These are phyloP conservation scores for Falco rusticolus DNA, from an alignment of 2,797 vertebrate species.

Conservation along the genomic window DNA sequence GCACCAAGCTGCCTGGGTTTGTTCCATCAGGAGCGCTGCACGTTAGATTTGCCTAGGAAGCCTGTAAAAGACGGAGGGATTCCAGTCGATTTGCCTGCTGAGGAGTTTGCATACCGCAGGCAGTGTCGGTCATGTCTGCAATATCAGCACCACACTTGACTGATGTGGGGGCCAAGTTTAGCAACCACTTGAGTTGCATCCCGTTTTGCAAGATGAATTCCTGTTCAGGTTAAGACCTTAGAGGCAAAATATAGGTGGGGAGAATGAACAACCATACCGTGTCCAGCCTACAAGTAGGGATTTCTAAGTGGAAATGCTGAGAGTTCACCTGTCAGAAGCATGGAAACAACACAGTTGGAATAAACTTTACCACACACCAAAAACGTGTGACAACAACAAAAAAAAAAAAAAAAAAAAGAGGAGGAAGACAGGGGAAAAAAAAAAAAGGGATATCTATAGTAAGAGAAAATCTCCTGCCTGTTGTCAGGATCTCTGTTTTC, in stretches of 20 bases:
- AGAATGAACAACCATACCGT: background rate
- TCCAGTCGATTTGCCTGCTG: background rate
- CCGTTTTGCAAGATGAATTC: slow-evolving; percentile 10
- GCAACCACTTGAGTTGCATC: background rate
- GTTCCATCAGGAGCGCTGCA: too few species aligned
- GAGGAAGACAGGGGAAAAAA: accelerated
- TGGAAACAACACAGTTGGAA: background rate
- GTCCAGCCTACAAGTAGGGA: background rate
- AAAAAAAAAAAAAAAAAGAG: too few species aligned
- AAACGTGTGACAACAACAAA: background rate
- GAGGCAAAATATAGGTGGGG: background rate
- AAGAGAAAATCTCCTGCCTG: background rate
- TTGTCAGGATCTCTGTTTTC: background rate
- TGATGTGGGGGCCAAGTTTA: background rate
- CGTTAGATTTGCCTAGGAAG: background rate
- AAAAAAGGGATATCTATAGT: background rate
- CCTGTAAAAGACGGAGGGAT: background rate
- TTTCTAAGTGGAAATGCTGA: slow-evolving; percentile 37
- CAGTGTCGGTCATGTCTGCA: accelerated
- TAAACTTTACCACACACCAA: background rate
- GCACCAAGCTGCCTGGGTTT: accelerated
- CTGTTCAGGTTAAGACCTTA: background rate
- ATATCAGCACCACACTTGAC: accelerated
- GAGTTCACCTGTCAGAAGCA: background rate
- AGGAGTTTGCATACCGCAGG: background rate